Evolutionary conservation across 1,140 invertebrate species (phyloP).

Genomic region (Anadara kagoshimensis): DNA sequence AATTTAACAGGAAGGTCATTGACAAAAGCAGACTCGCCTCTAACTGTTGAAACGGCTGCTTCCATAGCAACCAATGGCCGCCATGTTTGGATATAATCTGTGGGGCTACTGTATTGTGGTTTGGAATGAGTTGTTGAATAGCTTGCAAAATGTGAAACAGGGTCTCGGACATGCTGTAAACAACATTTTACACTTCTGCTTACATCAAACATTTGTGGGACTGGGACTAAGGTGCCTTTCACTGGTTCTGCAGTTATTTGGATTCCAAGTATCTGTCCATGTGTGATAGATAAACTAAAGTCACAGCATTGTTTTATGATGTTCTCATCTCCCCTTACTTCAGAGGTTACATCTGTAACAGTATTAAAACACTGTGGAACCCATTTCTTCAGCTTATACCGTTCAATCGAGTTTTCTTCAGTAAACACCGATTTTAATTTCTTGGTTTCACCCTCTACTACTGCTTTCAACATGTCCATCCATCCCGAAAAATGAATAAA

Average conservation of each 20-base stretch:
- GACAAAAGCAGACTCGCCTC: conserved; percentile 28
- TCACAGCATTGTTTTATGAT: conserved; percentile 13
- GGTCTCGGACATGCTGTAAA: conserved; percentile 44
- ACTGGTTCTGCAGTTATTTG: conserved; percentile 43
- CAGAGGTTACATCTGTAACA: conserved; percentile 7
- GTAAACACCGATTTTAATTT: not conserved
- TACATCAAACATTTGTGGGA: conserved; percentile 33
- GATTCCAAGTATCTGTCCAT: conserved; percentile 40
- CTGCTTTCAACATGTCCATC: conserved; percentile 6
- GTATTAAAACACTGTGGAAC: conserved; percentile 15
- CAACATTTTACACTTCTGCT: conserved; percentile 37
- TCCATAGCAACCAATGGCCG: conserved; percentile 48
- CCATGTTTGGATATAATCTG: conserved; percentile 41
- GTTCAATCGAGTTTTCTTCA: not conserved
- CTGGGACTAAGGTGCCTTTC: conserved; percentile 39
- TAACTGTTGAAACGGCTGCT: conserved; percentile 28
- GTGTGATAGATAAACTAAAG: conserved; percentile 23
- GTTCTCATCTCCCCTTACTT: conserved; percentile 2
- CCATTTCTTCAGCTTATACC: conserved; percentile 20
- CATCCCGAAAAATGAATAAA: conserved; percentile 23
- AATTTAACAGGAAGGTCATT: conserved; percentile 32
- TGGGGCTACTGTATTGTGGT: conserved; percentile 5
- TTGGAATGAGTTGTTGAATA: conserved; percentile 25
- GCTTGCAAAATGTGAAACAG: conserved; percentile 34
- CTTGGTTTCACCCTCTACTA: not conserved